Base-by-base conservation (phyloP, 2,888 invertebrate genomes). In the Pharmacophagus antenor region DNA sequence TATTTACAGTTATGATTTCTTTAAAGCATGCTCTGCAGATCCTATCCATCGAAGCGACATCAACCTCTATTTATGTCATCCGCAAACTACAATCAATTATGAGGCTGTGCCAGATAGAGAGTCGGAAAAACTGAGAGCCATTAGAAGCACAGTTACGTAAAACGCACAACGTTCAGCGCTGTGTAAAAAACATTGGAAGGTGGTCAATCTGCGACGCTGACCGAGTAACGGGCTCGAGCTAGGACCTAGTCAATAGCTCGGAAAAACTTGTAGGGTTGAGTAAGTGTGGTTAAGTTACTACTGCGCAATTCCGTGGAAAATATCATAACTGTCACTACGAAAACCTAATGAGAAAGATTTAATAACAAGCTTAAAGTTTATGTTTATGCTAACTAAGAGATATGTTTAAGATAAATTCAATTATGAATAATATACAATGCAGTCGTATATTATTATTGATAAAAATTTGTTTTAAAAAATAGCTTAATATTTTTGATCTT, bases 61-160 rank as follows among this genome's bases (percentile, higher is more conserved):
- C 56, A 52, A 46, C 37, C 56, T 47, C 23, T 63, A 66, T 65
- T 66, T 65, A 67, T 69, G 67, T 68, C 68, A 68, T 67, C 67
- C 65, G 65, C 67, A 73, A 67, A 73, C 76, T 76, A 73, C 73
- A 73, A 79, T 84, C 82, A 82, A 83, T 88, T 86, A 88, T 85
- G 85, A 81, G 79, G 72, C 75, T 72, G 73, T 77, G 77, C 72
- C 76, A 77, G 71, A 80, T 84, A 77, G 74, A 56, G 50, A 63
- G 65, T 70, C 44, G 64, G 80, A 88, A 88, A 88, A 88, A 87
- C 83, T 73, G 49, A 79, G 65, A 76, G 62, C 85, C 79, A 88
- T 88, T 88, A 88, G 79, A 88, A 79, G 69, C 80, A 88, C 88
- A 88, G 88, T 88, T 88, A 88, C 82, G 81, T 83, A 85, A 88